Base-by-base conservation (phyloP, 2,888 invertebrate genomes). In the Amphipoea lucens region DNA sequence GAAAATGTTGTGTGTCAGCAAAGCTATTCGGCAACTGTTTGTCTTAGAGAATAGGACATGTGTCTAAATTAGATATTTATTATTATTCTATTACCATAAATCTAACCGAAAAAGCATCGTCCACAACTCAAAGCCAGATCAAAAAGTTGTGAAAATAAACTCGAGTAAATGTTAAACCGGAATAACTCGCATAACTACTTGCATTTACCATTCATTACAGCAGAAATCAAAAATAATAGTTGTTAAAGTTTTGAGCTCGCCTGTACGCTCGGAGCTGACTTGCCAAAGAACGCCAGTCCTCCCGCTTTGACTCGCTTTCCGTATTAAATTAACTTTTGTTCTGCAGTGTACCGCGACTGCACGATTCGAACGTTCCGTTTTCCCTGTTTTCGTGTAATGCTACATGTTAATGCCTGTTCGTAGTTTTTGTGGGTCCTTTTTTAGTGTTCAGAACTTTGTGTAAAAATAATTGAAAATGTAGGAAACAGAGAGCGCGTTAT, bases 261-360 rank as follows among this genome's bases (percentile, higher is more conserved):
- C 83, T 69, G 85, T 85, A 83, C 85, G 78, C 82, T 68, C 63
- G 79, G n/a, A 76, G 85, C 81, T 77, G 81, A 79, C 80, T 89
- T 83, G 85, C 85, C 86, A 88, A 90, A 90, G 90, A 88, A 83
- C 84, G 84, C 82, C 70, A 81, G 82, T 84, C 87, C 68, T 82
- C 83, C 81, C 74, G 82, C 84, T 90, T 89, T 89, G 88, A 85
- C 83, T 87, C 85, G 87, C 81, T 85, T 88, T 88, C 77, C 80
- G 79, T 87, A 90, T 89, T 89, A 88, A 90, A 90, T 90, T 90
- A 90, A 90, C 87, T 89, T 90, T 87, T 89, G 87, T 88, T 89
- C 86, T 83, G 82, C 79, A 84, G 66, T 86, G 78, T 86, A 86
- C 84, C 76, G 79, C 83, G 82, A 76, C 79, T 87, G 88, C 81